Percentiles rank a stretch among this genome's conserved stretches.
These are phyloP conservation scores for Clepsis dumicolana DNA, from an alignment of 2,888 invertebrate species.

Conservation along the genomic window DNA sequence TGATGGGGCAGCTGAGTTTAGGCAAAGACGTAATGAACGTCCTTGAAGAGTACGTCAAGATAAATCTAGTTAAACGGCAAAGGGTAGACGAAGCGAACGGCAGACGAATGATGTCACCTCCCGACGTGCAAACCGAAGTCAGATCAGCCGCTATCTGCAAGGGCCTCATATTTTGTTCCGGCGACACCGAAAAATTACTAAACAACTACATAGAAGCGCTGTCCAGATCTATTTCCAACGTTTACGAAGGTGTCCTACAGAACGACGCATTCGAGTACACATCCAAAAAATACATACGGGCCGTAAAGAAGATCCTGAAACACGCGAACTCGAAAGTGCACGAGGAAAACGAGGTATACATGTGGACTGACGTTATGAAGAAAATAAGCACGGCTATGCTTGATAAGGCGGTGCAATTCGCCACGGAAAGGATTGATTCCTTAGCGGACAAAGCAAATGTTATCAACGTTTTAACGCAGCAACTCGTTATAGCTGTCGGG, in stretches of 20 bases:
- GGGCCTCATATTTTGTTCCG: constrained; percentile 61
- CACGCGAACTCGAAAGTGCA: constrained; percentile 51
- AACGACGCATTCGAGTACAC: constrained; percentile 51
- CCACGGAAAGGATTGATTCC: constrained; percentile 51
- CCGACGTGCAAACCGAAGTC: constrained; percentile 54
- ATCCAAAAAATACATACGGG: constrained; percentile 52
- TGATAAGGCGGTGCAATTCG: constrained; percentile 54
- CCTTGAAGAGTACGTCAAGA: constrained; percentile 55
- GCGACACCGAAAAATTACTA: constrained; percentile 53
- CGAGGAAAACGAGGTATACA: constrained; percentile 51
- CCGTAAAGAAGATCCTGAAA: constrained; percentile 57
- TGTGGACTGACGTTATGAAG: constrained; percentile 66
- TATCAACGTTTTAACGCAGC: constrained; percentile 57
- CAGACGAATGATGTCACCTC: constrained; percentile 51
- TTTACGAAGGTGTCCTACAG: constrained; percentile 56
- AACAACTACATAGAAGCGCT: constrained; percentile 63
- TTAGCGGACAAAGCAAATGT: constrained; percentile 47
- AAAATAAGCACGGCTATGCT: constrained; percentile 65
- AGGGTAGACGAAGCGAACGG: constrained; percentile 40
- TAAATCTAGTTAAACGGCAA: constrained; percentile 9
- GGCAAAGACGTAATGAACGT: constrained; percentile 70
- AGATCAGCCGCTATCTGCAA: constrained; percentile 59
- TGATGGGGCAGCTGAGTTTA: constrained; percentile 68
- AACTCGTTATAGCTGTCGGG: constrained; percentile 57
- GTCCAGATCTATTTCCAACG: constrained; percentile 56